A percentile compares a stretch with the other conserved stretches of the same genome.
Evolutionary conservation across 2,888 invertebrate species (phyloP).

Genomic region (Drosophila nr. fundita): DNA sequence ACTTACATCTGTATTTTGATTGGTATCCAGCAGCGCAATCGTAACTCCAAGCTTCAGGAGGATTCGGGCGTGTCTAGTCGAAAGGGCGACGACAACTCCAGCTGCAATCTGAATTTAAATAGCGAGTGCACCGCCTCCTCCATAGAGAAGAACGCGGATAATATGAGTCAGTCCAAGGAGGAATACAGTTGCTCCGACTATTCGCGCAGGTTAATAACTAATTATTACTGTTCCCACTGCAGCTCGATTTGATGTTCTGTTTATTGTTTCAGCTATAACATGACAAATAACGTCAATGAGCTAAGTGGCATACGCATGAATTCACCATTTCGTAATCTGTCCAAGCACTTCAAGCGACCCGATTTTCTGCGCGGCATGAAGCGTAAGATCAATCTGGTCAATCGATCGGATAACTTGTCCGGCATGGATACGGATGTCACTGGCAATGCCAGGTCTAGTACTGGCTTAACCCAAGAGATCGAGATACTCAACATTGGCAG

Average conservation of each 20-base stretch:
- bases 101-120: constrained; percentile 86
- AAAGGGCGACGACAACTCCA: constrained; percentile 85
- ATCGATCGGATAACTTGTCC: constrained; percentile 81
- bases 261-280: constrained; percentile 75
- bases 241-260: not conserved
- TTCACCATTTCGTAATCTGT: constrained; percentile 83
- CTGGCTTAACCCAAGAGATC: constrained; percentile 90
- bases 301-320: constrained; percentile 82
- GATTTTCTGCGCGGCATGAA: constrained; percentile 86
- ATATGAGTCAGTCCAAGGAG: constrained; percentile 82
- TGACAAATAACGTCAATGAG: constrained; percentile 82
- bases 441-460: constrained; percentile 88
- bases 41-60: constrained; percentile 77
- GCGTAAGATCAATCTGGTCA: constrained; percentile 86
- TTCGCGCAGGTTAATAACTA: constrained; percentile 85
- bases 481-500: constrained; percentile 88
- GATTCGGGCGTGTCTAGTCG: constrained; percentile 86
- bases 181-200: constrained; percentile 85
- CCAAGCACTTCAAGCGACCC: constrained; percentile 84
- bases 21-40: constrained; percentile 64
- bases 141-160: constrained; percentile 81
- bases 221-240: not conserved
- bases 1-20: not conserved
- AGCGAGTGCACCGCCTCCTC: constrained; percentile 86
- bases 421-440: constrained; percentile 85